Percentiles rank a stretch among this genome's conserved stretches.
Evolutionary conservation across 2,888 invertebrate species (phyloP).

Genomic region (Drosophila nigritarsus): DNA sequence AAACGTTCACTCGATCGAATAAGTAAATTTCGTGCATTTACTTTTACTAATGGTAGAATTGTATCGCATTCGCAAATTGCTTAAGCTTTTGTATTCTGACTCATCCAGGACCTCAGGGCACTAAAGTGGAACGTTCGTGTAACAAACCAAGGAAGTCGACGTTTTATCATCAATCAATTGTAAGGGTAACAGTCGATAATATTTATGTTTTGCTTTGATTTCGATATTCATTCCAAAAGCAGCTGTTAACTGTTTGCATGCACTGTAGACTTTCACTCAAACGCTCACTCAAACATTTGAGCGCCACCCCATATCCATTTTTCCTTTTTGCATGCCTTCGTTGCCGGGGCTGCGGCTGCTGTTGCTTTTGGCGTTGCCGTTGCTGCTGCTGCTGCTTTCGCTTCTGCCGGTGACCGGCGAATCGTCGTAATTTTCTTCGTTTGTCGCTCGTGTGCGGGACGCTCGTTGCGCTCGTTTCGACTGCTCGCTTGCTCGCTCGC

Average conservation of each 20-base stretch:
- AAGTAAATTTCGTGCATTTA: not conserved
- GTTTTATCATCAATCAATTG: not conserved
- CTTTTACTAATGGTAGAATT: not conserved
- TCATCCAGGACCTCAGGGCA: not conserved
- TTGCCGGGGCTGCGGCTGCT: slow-evolving; percentile 6
- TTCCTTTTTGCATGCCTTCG: slow-evolving; percentile 24
- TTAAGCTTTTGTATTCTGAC: not conserved
- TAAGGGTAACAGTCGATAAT: not conserved
- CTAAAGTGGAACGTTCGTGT: not conserved
- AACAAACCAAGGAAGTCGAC: not conserved
- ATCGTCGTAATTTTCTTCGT: slow-evolving; percentile 45
- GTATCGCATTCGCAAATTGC: not conserved
- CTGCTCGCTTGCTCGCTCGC: slow-evolving; percentile 42
- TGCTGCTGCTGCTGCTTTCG: slow-evolving; percentile 24
- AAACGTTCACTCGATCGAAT: not conserved
- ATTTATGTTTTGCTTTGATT: not conserved
- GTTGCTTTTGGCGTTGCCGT: slow-evolving; percentile 6
- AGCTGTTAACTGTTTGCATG: not conserved
- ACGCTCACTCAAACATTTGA: slow-evolving; percentile 34
- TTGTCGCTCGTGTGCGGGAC: slow-evolving; percentile 28
- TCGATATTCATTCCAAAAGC: not conserved
- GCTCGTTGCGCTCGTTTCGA: slow-evolving; percentile 30
- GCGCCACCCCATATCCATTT: slow-evolving; percentile 27
- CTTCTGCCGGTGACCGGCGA: slow-evolving; percentile 57
- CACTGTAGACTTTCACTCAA: slow-evolving; percentile 21